A percentile compares a stretch with the other conserved stretches of the same genome.
Evolutionary conservation across 1,140 invertebrate genomes (phyloP).

Genomic region (Drosophila sturtevanti): DNA sequence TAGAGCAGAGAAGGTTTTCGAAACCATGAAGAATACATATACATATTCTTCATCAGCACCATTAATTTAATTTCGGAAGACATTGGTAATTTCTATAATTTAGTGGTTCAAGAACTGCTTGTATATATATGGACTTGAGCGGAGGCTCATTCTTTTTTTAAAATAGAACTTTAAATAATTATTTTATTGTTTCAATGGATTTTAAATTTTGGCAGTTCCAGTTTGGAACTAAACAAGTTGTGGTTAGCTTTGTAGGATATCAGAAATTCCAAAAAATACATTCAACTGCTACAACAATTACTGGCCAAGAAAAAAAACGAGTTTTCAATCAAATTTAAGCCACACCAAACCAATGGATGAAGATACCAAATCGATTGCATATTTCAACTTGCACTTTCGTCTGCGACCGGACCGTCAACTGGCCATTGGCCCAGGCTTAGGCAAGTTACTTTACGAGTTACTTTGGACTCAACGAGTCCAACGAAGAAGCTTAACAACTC

Average conservation of each 20-base stretch:
- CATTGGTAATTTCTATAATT: no score
- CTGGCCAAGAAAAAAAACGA: slow-evolving; percentile 50
- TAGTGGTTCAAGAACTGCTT: no score
- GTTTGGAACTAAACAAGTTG: no score
- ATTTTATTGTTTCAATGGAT: no score
- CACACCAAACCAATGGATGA: slow-evolving; percentile 21
- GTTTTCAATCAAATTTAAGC: slow-evolving; percentile 60
- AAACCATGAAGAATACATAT: no score
- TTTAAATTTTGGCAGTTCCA: no score
- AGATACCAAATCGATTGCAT: slow-evolving; percentile 67
- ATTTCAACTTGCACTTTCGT: slow-evolving; percentile 73
- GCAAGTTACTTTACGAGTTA: slow-evolving; percentile 32
- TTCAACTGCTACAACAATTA: slow-evolving; percentile 7
- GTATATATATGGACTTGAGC: no score
- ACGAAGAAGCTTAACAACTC: slow-evolving; percentile 16
- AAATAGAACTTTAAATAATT: no score
- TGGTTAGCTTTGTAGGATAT: slow-evolving; percentile 28
- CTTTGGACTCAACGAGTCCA: neutral
- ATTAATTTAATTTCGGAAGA: no score
- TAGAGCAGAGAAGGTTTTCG: no score
- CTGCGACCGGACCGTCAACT: slow-evolving; percentile 2
- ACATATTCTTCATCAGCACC: no score
- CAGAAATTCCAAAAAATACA: slow-evolving; percentile 31
- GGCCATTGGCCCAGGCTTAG: slow-evolving; percentile 6
- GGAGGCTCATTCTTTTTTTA: no score